Evolutionary conservation across 2,797 vertebrate genomes (phyloP), one percentile per base, ranked within the genome.

Genomic region (Telmatherina bonti): DNA sequence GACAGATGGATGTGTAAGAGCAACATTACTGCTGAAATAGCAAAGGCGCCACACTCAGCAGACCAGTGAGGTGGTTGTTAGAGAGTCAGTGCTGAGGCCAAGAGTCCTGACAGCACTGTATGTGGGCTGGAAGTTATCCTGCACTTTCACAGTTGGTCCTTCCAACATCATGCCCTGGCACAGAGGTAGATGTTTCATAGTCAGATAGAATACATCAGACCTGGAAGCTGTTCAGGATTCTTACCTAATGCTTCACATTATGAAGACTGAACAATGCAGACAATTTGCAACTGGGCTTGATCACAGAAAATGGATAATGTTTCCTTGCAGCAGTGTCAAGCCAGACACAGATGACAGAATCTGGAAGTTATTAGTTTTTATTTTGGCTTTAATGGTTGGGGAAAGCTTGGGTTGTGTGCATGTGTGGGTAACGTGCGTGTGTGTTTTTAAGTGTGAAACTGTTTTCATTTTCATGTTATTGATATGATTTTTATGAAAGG

Each of bases 21-120:
- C 67, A 49, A 55, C 15, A 16, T 20, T 43, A 62, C 45, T 55
- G 62, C 71, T 70, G 57, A 64, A 63, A 67, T 54, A 30, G 53
- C 64, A 61, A 75, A 70, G 58, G 57, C 38, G 33, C 72, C 65
- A 49, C 62, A 65, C 55, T 66, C 30, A 68, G 59, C 5, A 45
- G 53, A 35, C 56, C 13, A 64, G 62, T 57, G 57, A 78, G 66
- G 76, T 54, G 47, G 71, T 70, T 82, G 75, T 82, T 59, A 67
- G 59, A 77, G 80, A 73, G 57, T 60, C 49, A 67, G 72, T 58
- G 79, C 27, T 18, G 20, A 33, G 59, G 53, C 54, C 45, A 47
- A 49, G 43, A 61, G 35, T 45, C 33, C 59, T 70, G 70, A 83
- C 70, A 78, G 63, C 57, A 41, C 24, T 60, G 66, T 54, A 27